Evolutionary conservation across 2,888 invertebrate species (phyloP), one percentile per base, ranked within the genome.

Genomic region (Sphinx pinastri): DNA sequence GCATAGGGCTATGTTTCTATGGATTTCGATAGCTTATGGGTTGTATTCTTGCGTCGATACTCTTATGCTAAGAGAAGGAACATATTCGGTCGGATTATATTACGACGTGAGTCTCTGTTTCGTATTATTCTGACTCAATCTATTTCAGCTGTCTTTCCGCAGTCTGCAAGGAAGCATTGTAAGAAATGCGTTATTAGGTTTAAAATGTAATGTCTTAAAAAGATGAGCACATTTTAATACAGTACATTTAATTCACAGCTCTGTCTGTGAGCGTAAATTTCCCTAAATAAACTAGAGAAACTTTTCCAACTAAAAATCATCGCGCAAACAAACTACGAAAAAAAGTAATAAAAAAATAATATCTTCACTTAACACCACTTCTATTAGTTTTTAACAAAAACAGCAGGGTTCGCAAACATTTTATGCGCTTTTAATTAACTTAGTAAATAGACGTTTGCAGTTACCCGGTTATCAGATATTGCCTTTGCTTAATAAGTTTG

Each of bases 361-460:
- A 55, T 19, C 38, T 38, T 55, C 55, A 55, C 16, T 38, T 54
- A 54, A 16, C 54, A 54, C 19, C 12, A 55, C 11, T 55, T 55
- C 12, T 19, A 55, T 55, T 38, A 38, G 38, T 38, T 38, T 38
- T 55, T 55, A 5, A 55, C 55, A 19, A 55, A 55, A 55, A 55
- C 0, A n/a, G 10, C 19, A 10, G 55, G 12, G 38, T 25, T 52
- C 2, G 38, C 51, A 52, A 67, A 60, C 58, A 55, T 58, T 25
- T 57, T 5, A 47, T 67, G 60, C 45, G 4, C 45, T 60, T 60
- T 60, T 60, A 60, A 60, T 16, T 47, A 60, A 47, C 5, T 10
- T 47, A 16, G n/a, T 60, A 60, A 45, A 58, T 8, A 59, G 45
- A 59, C 45, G 45, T n/a, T 12, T 60, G 60, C 45, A 60, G 55